These are phyloP conservation scores for Paramisgurnus dabryanus DNA, from an alignment of 2,113 vertebrate genomes.

Conservation along the genomic window DNA sequence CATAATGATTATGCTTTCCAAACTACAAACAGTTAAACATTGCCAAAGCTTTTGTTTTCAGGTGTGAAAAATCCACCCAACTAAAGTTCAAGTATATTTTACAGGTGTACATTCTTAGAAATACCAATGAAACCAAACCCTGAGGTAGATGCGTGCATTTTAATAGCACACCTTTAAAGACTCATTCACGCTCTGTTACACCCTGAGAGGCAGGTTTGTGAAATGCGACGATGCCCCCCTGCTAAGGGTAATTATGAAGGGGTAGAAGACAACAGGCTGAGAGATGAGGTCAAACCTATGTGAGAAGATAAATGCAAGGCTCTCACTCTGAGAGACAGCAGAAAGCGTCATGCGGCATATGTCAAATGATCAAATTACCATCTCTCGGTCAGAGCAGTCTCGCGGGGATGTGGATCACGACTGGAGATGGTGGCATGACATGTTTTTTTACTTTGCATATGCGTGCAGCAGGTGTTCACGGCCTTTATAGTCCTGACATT, in stretches of 20 bases:
- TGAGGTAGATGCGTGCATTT: slow-evolving; percentile 12
- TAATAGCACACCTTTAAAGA: slow-evolving; percentile 16
- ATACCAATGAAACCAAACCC: background rate
- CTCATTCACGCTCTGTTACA: slow-evolving; percentile 30
- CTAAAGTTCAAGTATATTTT: background rate
- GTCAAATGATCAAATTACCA: slow-evolving; percentile 49
- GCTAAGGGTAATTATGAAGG: slow-evolving; percentile 38
- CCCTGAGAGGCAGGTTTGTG: slow-evolving; percentile 23
- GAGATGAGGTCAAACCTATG: slow-evolving; percentile 48
- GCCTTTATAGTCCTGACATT: slow-evolving; percentile 20
- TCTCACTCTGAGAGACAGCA: slow-evolving; percentile 41
- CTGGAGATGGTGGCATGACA: slow-evolving; percentile 25
- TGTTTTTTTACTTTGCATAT: slow-evolving; percentile 18
- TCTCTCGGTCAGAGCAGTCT: slow-evolving; percentile 31
- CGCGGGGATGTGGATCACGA: background rate
- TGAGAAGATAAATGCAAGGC: slow-evolving; percentile 46
- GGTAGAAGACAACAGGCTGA: slow-evolving; percentile 52
- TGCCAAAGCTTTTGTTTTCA: background rate
- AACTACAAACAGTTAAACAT: too few species aligned
- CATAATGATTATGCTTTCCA: slow-evolving; percentile 9
- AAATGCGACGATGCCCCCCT: slow-evolving; percentile 32
- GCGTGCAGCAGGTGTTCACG: slow-evolving; percentile 24
- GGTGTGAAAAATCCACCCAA: too few species aligned
- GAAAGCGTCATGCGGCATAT: slow-evolving; percentile 33
- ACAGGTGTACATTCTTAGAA: background rate